Conservation (phyloP, 2,113 vertebrate species). For the Amazona vittata region DNA sequence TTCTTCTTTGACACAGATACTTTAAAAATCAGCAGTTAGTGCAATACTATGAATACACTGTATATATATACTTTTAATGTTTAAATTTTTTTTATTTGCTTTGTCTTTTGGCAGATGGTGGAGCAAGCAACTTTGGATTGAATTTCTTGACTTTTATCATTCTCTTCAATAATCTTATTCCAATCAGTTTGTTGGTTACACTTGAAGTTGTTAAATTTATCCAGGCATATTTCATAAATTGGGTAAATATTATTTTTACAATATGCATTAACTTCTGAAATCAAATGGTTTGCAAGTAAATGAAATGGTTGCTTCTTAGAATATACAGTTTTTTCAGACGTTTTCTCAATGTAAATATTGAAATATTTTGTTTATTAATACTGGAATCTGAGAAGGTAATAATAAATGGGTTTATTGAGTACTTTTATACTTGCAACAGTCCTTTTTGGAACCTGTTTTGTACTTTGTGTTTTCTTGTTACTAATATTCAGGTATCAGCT, state of each 20-base stretch:
- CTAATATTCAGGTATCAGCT: not conserved
- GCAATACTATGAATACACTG: not conserved
- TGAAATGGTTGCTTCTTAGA: not conserved
- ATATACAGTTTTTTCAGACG: not conserved
- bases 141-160: constrained; percentile 99
- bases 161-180: constrained; percentile 99
- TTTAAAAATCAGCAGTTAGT: not conserved
- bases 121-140: constrained; percentile 94
- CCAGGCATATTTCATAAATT: constrained; percentile 99
- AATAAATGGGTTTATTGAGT: not conserved
- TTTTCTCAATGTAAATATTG: not conserved
- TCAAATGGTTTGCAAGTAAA: not conserved
- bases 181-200: constrained; percentile 97
- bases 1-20: not conserved
- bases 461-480: not conserved
- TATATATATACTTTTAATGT: not conserved
- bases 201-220: constrained; percentile 98
- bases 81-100: not conserved
- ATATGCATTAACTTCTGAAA: not conserved
- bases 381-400: not conserved
- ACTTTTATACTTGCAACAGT: not conserved
- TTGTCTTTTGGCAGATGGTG: constrained; percentile 85
- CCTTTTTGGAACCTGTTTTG: not conserved
- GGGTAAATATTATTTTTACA: constrained; percentile 83
- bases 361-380: not conserved